Percentiles rank a stretch among this genome's conserved stretches.
These are phyloP conservation scores for Pipistrellus kuhlii DNA, from an alignment of 2,797 vertebrate species.

Conservation along the genomic window DNA sequence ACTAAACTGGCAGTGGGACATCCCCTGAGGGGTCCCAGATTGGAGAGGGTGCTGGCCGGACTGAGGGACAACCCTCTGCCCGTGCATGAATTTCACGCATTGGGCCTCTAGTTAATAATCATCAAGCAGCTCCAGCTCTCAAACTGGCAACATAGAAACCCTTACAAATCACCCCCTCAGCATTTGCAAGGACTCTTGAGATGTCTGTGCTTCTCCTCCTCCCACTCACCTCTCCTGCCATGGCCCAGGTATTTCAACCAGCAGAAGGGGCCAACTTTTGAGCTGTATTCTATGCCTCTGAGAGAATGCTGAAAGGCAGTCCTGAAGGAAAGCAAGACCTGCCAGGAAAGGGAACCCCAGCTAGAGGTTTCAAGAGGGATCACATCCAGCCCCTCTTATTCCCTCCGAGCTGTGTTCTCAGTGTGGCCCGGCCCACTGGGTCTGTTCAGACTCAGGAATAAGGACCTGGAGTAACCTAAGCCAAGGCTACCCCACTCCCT, in stretches of 20 bases:
- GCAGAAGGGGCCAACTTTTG: neutral
- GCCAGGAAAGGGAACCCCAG: neutral
- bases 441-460: slow-evolving; percentile 9
- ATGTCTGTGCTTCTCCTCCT: neutral
- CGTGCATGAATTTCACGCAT: no score
- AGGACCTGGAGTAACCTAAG: neutral
- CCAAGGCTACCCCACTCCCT: neutral
- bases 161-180: neutral
- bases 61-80: no score
- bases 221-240: no score
- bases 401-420: neutral
- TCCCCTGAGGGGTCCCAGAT: no score
- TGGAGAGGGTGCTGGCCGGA: no score
- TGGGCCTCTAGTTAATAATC: neutral
- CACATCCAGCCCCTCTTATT: neutral
- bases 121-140: neutral
- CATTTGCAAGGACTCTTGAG: neutral
- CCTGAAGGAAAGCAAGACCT: neutral
- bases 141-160: neutral
- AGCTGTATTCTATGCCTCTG: neutral
- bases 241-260: neutral
- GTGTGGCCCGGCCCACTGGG: neutral
- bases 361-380: neutral
- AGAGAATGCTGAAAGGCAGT: neutral
- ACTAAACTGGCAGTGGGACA: no score